Base-by-base conservation (phyloP, 2,113 vertebrate genomes). In the Scalopus aquaticus region DNA sequence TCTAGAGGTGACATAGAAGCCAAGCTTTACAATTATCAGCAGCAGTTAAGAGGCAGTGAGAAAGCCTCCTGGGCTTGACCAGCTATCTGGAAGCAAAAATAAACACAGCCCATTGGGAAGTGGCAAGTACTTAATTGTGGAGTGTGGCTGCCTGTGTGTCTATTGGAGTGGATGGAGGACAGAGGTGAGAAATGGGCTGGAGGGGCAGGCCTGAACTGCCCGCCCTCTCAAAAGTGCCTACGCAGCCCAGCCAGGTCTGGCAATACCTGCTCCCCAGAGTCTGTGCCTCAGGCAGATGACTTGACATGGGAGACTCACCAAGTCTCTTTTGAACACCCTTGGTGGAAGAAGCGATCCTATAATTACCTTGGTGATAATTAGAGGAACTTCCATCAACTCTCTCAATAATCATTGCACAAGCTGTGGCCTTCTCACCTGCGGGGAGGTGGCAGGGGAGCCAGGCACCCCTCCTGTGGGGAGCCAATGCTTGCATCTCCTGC, bases 301-400 rank as follows among this genome's bases (percentile, higher is more conserved):
- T 9, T 0, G 0, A 87, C 88, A 73, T 54, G 35, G 70, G 93
- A 96, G 92, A 86, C 76, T 76, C 95, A 76, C 77, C 72, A 84
- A 74, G 80, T 92, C 87, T 92, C 90, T 81, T 96, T 95, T 96
- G 94, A 95, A 96, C 90, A 77, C 62, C 58, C 32, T 80, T 6
- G 15, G 90, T 76, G 35, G 95, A 69, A 96, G 64, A 28, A 90
- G 69, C 10, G 28, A 85, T 84, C 90, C 97, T 96, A 24, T 97
- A 97, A 97, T 97, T 97, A 96, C 58, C 0, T 2, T 78, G 69
- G 62, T 80, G 87, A 96, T 97, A 95, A 97, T 97, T 97, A 97
- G 95, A 97, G 93, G 94, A 91, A 54, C 90, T 90, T 94, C 81
- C 90, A 78, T 85, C 17, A 72, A 77, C 62, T 95, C 95, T 97